Conservation (phyloP, 1,140 invertebrate species). For the Drosophila nigrodunni region DNA sequence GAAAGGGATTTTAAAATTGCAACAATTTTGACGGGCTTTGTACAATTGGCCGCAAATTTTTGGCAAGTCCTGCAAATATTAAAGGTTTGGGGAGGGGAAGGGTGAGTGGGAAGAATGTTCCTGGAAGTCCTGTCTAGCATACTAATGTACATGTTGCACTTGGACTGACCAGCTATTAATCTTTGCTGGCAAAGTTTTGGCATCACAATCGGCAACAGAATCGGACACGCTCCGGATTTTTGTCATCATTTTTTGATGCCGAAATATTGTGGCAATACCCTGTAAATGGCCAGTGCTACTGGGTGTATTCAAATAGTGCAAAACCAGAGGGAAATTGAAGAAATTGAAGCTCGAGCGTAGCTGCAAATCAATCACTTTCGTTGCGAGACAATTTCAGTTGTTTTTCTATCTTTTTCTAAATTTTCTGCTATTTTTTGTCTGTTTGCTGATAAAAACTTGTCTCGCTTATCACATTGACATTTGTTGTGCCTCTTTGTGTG, state of each 20-base stretch:
- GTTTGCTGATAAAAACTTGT: slow-evolving; percentile 66
- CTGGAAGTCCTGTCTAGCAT: slow-evolving; percentile 44
- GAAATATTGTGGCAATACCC: slow-evolving; percentile 14
- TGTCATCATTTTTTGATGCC: slow-evolving; percentile 59
- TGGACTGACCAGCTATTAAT: slow-evolving; percentile 60
- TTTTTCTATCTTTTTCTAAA: slow-evolving; percentile 9
- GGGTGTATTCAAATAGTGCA: no score
- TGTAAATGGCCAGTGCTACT: not conserved
- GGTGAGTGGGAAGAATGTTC: not conserved
- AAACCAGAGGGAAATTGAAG: not conserved
- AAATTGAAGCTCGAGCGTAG: not conserved
- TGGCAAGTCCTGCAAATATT: slow-evolving; percentile 55
- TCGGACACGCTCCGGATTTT: slow-evolving; percentile 38
- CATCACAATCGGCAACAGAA: not conserved
- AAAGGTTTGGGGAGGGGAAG: slow-evolving; percentile 46
- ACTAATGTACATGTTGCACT: slow-evolving; percentile 55
- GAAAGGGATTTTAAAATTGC: slow-evolving; percentile 66
- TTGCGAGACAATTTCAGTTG: not conserved
- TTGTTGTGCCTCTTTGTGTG: slow-evolving; percentile 55
- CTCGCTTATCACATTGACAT: slow-evolving; percentile 73
- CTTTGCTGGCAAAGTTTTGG: slow-evolving; percentile 61
- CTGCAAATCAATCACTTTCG: not conserved
- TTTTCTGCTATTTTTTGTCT: slow-evolving; percentile 17
- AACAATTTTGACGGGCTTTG: slow-evolving; percentile 40
- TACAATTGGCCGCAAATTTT: slow-evolving; percentile 72